phyloP scores from a whole-genome alignment of 1,140 invertebrate species.

The Drosophila nigromelanica region DNA sequence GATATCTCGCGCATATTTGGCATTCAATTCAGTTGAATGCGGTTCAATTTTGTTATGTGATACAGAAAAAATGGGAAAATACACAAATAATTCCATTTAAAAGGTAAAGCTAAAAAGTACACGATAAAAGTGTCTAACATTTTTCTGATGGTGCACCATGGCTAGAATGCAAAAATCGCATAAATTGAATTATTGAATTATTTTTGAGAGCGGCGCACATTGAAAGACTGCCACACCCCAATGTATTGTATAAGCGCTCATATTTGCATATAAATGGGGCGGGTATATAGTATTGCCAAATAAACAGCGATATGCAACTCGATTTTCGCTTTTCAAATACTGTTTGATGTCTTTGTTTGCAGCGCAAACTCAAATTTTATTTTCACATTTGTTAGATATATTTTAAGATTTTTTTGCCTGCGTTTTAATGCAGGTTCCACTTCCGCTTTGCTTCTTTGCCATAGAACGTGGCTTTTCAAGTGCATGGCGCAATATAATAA shows the following conservation, averaged over 20 bases:
- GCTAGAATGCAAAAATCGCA: conserved; percentile 58
- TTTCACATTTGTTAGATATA: conserved; percentile 66
- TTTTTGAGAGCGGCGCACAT: conserved; percentile 51
- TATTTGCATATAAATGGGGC: conserved; percentile 44
- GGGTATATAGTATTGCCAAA: conserved; percentile 21
- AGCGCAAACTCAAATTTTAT: conserved; percentile 58
- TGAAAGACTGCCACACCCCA: conserved; percentile 30
- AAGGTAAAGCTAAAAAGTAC: conserved; percentile 41
- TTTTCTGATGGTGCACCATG: conserved; percentile 1
- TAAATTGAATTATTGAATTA: conserved; percentile 78
- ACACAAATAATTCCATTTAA: conserved; percentile 18
- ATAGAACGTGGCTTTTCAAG: conserved; percentile 60
- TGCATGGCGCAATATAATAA: conserved; percentile 45
- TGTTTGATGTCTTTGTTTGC: conserved; percentile 60
- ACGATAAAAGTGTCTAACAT: neutral
- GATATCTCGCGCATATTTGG: conserved; percentile 29
- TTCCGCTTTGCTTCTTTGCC: conserved; percentile 57
- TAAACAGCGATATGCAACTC: conserved; percentile 39
- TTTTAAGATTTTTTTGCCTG: conserved; percentile 14
- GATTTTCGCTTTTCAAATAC: conserved; percentile 46
- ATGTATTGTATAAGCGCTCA: conserved; percentile 3
- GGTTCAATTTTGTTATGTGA: conserved; percentile 6
- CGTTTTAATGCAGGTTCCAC: conserved; percentile 44
- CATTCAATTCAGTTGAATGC: conserved; percentile 19
- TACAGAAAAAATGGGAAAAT: conserved; percentile 4